Conservation (phyloP, 2,797 vertebrate genomes). For the Prunella strophiata region DNA sequence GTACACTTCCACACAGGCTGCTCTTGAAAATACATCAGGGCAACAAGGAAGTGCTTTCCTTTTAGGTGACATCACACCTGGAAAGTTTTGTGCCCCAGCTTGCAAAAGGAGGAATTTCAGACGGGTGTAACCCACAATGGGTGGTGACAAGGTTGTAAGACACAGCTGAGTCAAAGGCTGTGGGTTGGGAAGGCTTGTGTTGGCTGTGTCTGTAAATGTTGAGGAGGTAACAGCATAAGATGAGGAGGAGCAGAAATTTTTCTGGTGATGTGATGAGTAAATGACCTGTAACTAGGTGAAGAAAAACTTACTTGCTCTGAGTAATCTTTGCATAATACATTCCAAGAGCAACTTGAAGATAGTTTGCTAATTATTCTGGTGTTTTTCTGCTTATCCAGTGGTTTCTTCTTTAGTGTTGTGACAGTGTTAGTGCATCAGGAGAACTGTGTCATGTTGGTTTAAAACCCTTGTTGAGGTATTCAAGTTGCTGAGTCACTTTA, state of each 20-base stretch:
- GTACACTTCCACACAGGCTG: not conserved
- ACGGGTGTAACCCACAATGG: not conserved
- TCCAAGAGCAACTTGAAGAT: not conserved
- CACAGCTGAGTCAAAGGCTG: slow-evolving; percentile 12
- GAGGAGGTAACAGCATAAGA: slow-evolving; percentile 6
- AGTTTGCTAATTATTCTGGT: not conserved
- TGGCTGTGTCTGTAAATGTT: not conserved
- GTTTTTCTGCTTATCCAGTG: not conserved
- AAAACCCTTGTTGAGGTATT: not conserved
- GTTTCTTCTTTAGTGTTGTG: not conserved
- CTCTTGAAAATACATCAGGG: not conserved
- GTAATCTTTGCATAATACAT: not conserved
- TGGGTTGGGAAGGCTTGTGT: not conserved
- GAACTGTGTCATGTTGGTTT: not conserved
- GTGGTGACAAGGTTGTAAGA: not conserved
- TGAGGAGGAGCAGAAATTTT: slow-evolving; percentile 2
- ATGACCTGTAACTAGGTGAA: slow-evolving; percentile 17
- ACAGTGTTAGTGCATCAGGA: not conserved
- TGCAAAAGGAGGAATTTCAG: not conserved
- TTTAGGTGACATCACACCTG: not conserved
- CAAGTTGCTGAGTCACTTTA: not conserved
- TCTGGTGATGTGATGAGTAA: not conserved
- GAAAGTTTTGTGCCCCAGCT: not conserved
- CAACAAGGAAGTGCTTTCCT: not conserved
- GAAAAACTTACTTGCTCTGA: not conserved